phyloP scores from a whole-genome alignment of 2,113 vertebrate species.

The Cacatua alba region DNA sequence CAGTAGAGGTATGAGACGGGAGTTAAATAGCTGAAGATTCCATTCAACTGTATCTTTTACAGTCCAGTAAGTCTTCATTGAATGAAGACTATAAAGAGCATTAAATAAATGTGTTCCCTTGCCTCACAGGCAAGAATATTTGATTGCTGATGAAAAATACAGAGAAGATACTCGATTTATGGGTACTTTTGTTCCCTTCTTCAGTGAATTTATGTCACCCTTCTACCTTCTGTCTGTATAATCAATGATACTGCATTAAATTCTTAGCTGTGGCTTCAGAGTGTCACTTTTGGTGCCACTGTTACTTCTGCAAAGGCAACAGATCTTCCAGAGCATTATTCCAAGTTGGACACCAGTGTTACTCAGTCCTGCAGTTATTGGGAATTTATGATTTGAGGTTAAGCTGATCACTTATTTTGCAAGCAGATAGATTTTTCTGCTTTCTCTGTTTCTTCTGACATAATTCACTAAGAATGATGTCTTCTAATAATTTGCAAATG shows the following conservation, averaged over 20 bases:
- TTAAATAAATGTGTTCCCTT: not conserved
- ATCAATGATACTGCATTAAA: not conserved
- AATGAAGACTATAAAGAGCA: not conserved
- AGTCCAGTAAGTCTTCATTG: not conserved
- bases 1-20: not conserved
- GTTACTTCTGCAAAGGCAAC: not conserved
- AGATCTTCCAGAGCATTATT: not conserved
- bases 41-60: not conserved
- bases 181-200: not conserved
- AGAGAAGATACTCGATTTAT: not conserved
- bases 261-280: not conserved
- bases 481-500: not conserved
- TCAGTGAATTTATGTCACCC: slow-evolving; percentile 15
- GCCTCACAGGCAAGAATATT: not conserved
- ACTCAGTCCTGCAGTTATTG: not conserved
- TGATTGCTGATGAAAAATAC: not conserved
- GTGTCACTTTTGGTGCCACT: not conserved
- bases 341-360: not conserved
- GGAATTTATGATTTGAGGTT: not conserved
- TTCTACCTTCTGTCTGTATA: not conserved
- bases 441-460: not conserved
- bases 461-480: not conserved
- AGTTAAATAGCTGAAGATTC: not conserved
- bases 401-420: not conserved
- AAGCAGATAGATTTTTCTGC: not conserved